Conservation (phyloP, 2,113 vertebrate genomes). For the Sterna hirundo region DNA sequence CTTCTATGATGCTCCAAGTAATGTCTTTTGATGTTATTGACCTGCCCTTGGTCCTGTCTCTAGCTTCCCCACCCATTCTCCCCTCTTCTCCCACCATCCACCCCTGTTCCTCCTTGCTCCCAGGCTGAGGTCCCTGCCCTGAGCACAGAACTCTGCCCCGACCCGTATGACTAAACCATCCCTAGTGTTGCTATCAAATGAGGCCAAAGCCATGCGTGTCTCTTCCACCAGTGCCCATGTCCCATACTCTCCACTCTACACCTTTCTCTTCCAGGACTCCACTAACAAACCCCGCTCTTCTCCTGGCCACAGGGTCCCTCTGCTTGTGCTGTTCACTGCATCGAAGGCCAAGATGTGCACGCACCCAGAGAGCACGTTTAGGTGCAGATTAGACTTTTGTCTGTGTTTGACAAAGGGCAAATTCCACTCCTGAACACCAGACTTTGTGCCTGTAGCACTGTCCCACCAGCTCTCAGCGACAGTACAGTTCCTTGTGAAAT, state of each 20-base stretch:
- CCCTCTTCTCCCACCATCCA: not conserved
- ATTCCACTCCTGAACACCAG: not conserved
- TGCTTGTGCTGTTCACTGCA: not conserved
- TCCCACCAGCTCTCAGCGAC: not conserved
- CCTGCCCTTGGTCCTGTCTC: not conserved
- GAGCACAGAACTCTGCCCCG: not conserved
- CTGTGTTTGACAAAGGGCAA: not conserved
- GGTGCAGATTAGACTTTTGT: not conserved
- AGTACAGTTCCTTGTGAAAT: not conserved
- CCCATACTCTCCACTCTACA: too few relatives aligned
- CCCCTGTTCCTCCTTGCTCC: not conserved
- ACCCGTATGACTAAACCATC: fast-evolving
- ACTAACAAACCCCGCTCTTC: not conserved
- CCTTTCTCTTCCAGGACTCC: not conserved
- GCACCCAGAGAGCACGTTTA: not conserved
- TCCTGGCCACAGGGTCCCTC: not conserved
- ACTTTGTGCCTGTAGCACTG: not conserved
- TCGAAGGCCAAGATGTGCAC: not conserved
- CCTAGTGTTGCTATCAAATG: not conserved
- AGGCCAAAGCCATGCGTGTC: not conserved
- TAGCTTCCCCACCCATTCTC: not conserved
- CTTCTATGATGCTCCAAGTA: not conserved
- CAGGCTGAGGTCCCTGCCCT: not conserved
- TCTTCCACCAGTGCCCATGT: not conserved
- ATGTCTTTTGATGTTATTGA: not conserved